Conservation (phyloP, 2,888 invertebrate genomes). For the Trachelus troglodyta region DNA sequence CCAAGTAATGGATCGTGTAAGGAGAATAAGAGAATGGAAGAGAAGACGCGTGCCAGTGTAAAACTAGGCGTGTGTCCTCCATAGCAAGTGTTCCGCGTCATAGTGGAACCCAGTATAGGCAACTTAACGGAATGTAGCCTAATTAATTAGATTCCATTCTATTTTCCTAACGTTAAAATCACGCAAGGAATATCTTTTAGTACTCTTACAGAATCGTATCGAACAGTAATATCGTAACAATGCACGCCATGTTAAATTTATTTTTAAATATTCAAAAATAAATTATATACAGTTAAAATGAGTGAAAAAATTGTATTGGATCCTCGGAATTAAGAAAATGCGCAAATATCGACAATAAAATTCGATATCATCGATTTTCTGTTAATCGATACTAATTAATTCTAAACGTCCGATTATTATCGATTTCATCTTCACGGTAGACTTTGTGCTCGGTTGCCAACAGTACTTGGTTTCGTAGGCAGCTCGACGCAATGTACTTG, state of each 20-base stretch:
- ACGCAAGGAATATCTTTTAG: not conserved
- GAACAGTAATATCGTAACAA: not conserved
- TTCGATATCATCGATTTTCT: not conserved
- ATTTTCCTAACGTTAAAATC: not conserved
- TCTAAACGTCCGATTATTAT: not conserved
- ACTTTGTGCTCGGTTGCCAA: not conserved
- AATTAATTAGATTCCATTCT: not conserved
- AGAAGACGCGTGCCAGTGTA: constrained; percentile 17
- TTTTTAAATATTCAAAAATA: not conserved
- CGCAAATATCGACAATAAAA: not conserved
- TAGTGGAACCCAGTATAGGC: not conserved
- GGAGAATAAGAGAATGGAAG: constrained; percentile 11
- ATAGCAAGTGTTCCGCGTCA: constrained; percentile 62
- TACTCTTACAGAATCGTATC: not conserved
- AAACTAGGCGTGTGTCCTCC: constrained; percentile 53
- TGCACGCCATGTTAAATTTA: not conserved
- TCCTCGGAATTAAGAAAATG: not conserved
- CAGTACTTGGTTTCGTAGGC: constrained; percentile 40
- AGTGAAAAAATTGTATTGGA: not conserved
- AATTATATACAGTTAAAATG: not conserved
- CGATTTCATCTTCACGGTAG: not conserved
- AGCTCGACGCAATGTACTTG: constrained; percentile 42
- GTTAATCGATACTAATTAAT: not conserved
- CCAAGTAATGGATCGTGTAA: not conserved
- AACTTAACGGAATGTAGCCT: constrained; percentile 39